Evolutionary conservation across 2,888 invertebrate genomes (phyloP).

Genomic region (Unio delphinus): DNA sequence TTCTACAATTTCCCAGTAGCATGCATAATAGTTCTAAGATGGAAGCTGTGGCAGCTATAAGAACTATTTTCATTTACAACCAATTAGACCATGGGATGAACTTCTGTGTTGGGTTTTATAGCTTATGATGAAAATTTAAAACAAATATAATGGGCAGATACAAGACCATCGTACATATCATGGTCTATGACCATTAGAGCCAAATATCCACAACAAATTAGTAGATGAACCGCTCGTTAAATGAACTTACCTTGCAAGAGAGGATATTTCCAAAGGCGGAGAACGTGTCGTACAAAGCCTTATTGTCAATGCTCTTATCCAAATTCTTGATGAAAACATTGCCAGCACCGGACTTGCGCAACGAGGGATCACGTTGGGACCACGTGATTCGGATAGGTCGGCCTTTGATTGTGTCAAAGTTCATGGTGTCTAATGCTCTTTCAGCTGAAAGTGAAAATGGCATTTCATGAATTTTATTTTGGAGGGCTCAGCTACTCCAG

Average conservation of each 20-base stretch:
- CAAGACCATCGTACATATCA: no score
- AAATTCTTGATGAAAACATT: conserved; percentile 99
- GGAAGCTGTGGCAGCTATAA: no score
- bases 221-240: background rate
- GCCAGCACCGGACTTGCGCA: conserved; percentile 98
- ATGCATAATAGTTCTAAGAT: no score
- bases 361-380: conserved; percentile 99
- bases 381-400: conserved; percentile 99
- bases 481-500: background rate
- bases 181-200: no score
- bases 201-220: no score
- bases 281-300: conserved; percentile 99
- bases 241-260: conserved; percentile 87
- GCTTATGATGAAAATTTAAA: no score
- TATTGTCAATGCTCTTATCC: conserved; percentile 97
- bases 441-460: conserved; percentile 80
- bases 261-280: conserved; percentile 99
- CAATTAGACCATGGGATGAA: no score
- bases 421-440: conserved; percentile 99
- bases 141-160: no score
- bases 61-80: no score
- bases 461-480: background rate
- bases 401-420: conserved; percentile 97
- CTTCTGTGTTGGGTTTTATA: no score
- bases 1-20: no score